Percentiles rank a stretch among this genome's conserved stretches.
Conservation (phyloP, 2,888 invertebrate genomes). For the Eristalis pertinax region DNA sequence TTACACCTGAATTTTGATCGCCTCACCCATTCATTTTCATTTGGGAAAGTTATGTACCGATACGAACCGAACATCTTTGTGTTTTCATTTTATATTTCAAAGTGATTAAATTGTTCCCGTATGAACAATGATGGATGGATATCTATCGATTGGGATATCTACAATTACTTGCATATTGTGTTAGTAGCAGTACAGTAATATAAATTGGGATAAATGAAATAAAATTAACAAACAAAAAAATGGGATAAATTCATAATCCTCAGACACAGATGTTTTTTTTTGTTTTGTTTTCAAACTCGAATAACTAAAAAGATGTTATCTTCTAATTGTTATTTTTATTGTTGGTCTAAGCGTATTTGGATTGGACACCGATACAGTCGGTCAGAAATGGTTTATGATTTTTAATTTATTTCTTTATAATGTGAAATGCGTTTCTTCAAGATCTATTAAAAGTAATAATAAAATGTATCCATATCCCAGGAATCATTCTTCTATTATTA, state of each 20-base stretch:
- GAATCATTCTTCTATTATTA: too few relatives aligned
- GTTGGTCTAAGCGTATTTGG: too few relatives aligned
- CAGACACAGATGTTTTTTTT: background rate
- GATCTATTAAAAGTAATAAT: too few relatives aligned
- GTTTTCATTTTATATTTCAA: conserved; percentile 15
- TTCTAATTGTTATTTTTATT: too few relatives aligned
- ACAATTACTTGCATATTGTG: conserved; percentile 47
- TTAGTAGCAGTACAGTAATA: background rate
- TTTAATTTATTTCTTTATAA: too few relatives aligned
- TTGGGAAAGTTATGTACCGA: background rate
- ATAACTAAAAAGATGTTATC: too few relatives aligned
- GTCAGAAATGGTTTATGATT: too few relatives aligned
- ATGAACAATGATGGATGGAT: conserved; percentile 48
- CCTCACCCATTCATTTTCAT: conserved; percentile 20
- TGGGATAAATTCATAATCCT: background rate
- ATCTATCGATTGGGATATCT: conserved; percentile 13
- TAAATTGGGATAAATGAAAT: background rate
- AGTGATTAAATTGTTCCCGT: conserved; percentile 46
- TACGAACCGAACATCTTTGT: background rate
- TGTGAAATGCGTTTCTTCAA: too few relatives aligned
- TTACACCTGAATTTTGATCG: conserved; percentile 38
- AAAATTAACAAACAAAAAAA: too few relatives aligned
- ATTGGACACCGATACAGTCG: too few relatives aligned
- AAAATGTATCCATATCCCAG: too few relatives aligned
- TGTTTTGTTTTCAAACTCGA: too few relatives aligned